A percentile compares a stretch with the other conserved stretches of the same genome.
Evolutionary conservation across 2,113 vertebrate species (phyloP).

Genomic region (Saguinus imperator): DNA sequence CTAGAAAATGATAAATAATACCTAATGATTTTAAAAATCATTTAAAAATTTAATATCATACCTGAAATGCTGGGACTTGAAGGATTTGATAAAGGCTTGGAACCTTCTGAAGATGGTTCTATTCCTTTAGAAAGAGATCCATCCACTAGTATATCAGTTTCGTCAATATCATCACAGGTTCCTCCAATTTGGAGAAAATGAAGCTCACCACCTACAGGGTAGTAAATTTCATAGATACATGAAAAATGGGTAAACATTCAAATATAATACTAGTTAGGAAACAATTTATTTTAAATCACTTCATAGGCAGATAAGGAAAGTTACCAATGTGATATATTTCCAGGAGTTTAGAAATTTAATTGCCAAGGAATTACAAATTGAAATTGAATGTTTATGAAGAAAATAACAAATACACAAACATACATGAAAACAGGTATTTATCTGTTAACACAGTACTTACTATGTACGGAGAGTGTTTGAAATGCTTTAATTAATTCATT

Average conservation of each 20-base stretch:
- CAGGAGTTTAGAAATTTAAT: neutral
- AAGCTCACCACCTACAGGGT: constrained; percentile 95
- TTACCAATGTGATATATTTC: neutral
- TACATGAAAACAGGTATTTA: neutral
- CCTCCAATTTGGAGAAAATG: constrained; percentile 99
- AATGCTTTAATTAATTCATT: neutral
- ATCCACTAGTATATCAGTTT: constrained; percentile 98
- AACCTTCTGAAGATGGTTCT: constrained; percentile 94
- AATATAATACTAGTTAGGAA: neutral
- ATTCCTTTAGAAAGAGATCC: constrained; percentile 95
- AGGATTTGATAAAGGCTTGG: constrained; percentile 95
- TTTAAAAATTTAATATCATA: constrained; percentile 73
- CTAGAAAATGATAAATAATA: constrained; percentile 7
- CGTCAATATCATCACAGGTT: constrained; percentile 96
- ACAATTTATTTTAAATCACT: neutral
- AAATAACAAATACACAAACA: neutral
- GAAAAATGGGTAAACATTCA: neutral
- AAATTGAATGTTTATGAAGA: neutral
- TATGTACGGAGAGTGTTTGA: neutral
- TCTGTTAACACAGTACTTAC: neutral
- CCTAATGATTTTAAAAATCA: neutral
- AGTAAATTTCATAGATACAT: constrained; percentile 44
- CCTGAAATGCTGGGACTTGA: constrained; percentile 98
- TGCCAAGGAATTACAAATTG: neutral
- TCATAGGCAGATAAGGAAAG: neutral